Conservation (phyloP, 2,113 vertebrate genomes). For the Phylloscopus trochilus region DNA sequence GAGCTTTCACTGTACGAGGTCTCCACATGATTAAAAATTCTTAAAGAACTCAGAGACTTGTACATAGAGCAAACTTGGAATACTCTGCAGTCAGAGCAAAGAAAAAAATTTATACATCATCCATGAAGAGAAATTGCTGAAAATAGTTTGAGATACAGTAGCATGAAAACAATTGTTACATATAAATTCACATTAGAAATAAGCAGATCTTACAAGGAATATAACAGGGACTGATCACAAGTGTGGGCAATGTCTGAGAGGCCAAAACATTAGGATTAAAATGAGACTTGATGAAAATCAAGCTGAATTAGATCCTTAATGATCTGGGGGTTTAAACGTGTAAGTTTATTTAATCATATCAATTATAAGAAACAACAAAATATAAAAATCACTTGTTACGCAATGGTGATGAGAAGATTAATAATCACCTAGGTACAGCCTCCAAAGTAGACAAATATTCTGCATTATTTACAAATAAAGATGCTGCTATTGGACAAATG, state of each 20-base stretch:
- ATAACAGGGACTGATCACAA: background rate
- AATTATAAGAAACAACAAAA: background rate
- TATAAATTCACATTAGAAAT: background rate
- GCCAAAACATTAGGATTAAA: background rate
- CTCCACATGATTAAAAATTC: background rate
- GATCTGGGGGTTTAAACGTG: background rate
- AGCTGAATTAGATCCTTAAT: background rate
- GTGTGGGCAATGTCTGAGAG: fast-evolving
- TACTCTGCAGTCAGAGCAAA: background rate
- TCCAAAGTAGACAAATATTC: background rate
- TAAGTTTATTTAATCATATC: background rate
- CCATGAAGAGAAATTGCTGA: background rate
- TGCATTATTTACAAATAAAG: background rate
- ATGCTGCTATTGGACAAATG: background rate
- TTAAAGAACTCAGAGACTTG: background rate
- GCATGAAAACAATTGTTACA: background rate
- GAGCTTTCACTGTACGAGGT: background rate
- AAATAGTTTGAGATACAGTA: background rate
- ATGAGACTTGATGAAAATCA: background rate
- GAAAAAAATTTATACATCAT: background rate
- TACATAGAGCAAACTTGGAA: background rate
- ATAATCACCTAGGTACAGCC: background rate
- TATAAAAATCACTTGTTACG: background rate
- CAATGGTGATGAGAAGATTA: background rate
- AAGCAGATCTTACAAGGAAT: background rate